phyloP scores from a whole-genome alignment of 2,797 vertebrate species.

The Danio jaintianensis region DNA sequence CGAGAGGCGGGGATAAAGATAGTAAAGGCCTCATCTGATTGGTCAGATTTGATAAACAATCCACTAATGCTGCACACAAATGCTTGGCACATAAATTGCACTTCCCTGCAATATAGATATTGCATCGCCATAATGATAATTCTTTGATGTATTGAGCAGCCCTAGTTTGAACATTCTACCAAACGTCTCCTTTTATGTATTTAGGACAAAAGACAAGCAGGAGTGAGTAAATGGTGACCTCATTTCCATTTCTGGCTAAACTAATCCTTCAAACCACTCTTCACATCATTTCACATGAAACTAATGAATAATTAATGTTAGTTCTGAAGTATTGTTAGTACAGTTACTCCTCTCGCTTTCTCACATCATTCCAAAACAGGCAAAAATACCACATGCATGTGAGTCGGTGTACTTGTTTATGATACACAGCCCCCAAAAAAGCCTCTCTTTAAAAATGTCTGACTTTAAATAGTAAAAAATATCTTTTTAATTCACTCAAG shows the following conservation, averaged over 20 bases:
- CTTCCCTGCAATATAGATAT: too few relatives aligned
- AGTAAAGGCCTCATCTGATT: too few relatives aligned
- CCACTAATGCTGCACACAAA: too few relatives aligned
- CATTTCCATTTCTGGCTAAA: too few relatives aligned
- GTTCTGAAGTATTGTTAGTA: background rate
- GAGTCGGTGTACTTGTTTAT: constrained; percentile 36
- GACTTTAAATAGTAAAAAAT: too few relatives aligned
- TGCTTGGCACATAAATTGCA: too few relatives aligned
- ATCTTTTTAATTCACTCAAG: too few relatives aligned
- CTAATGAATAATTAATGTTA: constrained; percentile 2
- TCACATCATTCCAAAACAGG: background rate
- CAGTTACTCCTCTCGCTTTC: background rate
- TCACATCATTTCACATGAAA: background rate
- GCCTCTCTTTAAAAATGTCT: too few relatives aligned
- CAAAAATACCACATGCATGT: background rate
- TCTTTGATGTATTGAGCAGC: too few relatives aligned
- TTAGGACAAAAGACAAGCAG: background rate
- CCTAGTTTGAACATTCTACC: background rate
- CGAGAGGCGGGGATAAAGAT: too few relatives aligned
- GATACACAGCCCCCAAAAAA: constrained; percentile 34
- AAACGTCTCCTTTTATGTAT: background rate
- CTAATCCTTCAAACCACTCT: background rate
- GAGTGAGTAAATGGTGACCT: background rate
- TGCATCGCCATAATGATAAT: too few relatives aligned
- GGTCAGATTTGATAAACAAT: too few relatives aligned